Percentiles rank a stretch among this genome's conserved stretches.
Evolutionary conservation across 64 coral and sea anemone genomes (phyloP).

Genomic region (Anthopleura sola): DNA sequence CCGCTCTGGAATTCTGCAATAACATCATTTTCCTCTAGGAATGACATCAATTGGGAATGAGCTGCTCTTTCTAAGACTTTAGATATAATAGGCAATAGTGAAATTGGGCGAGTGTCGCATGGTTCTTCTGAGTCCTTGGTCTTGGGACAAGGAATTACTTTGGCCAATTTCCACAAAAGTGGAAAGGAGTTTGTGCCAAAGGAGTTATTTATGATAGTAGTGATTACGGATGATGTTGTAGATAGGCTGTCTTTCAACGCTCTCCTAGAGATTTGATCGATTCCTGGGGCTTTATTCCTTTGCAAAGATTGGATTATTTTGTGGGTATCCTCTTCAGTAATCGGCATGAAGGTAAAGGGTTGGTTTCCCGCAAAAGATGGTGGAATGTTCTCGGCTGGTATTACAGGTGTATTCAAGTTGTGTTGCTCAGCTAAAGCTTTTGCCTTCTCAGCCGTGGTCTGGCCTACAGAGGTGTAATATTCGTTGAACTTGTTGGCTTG

Average conservation of each 20-base stretch:
- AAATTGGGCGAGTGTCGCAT: slow-evolving; percentile 23
- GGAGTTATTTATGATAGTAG: slow-evolving; percentile 36
- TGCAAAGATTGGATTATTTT: slow-evolving; percentile 35
- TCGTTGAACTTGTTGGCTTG: slow-evolving; percentile 61
- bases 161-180: slow-evolving; percentile 28
- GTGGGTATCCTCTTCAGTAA: slow-evolving; percentile 31
- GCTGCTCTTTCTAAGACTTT: slow-evolving; percentile 40
- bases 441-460: slow-evolving; percentile 34
- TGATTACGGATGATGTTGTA: not conserved
- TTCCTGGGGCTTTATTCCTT: slow-evolving; percentile 50
- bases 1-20: slow-evolving; percentile 35
- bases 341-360: slow-evolving; percentile 28
- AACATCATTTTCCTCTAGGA: slow-evolving; percentile 36
- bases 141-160: slow-evolving; percentile 34
- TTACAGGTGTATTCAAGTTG: not conserved
- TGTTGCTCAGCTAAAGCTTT: slow-evolving; percentile 42
- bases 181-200: slow-evolving; percentile 29
- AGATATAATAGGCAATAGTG: slow-evolving; percentile 30
- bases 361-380: not conserved
- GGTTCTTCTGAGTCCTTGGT: slow-evolving; percentile 21
- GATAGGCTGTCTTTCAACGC: slow-evolving; percentile 55
- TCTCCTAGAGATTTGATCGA: slow-evolving; percentile 40
- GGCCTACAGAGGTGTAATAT: slow-evolving; percentile 58
- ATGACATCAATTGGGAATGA: slow-evolving; percentile 22
- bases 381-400: not conserved